These are phyloP conservation scores for Acrocephalus kingi DNA, from an alignment of 2,113 vertebrate species.

Conservation along the genomic window DNA sequence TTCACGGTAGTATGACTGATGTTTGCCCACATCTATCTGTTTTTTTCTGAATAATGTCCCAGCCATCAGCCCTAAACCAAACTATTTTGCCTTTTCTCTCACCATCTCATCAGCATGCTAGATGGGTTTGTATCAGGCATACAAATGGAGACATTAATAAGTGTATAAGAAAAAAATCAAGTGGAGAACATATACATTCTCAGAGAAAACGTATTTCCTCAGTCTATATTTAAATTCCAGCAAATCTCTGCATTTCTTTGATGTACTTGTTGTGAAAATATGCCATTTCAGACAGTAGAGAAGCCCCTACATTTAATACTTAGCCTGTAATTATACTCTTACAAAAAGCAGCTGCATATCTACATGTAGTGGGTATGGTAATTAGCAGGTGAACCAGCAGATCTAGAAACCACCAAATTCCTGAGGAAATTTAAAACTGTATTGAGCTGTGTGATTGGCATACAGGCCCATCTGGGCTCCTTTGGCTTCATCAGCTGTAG, in stretches of 20 bases:
- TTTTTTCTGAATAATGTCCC: not conserved
- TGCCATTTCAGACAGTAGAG: slow-evolving; percentile 3
- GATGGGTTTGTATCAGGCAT: not conserved
- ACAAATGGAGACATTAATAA: not conserved
- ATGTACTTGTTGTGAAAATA: slow-evolving; percentile 50
- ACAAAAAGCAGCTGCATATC: slow-evolving; percentile 10
- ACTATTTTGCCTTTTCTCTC: not conserved
- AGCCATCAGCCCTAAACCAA: not conserved
- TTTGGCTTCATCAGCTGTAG: not conserved
- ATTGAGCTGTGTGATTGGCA: not conserved
- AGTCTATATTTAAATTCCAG: not conserved
- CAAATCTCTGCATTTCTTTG: not conserved
- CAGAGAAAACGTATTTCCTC: not conserved
- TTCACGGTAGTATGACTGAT: not conserved
- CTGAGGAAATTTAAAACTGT: not conserved
- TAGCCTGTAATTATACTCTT: slow-evolving; percentile 16
- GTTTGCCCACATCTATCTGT: not conserved
- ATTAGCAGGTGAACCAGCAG: slow-evolving; percentile 6
- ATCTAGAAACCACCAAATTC: slow-evolving; percentile 11
- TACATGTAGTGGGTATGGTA: not conserved
- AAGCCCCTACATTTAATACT: not conserved
- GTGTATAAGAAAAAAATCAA: not conserved
- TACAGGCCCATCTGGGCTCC: not conserved
- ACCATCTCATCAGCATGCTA: not conserved
- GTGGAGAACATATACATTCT: not conserved